phyloP scores from a whole-genome alignment of 2,888 invertebrate genomes.

The Polydesmus complanatus region DNA sequence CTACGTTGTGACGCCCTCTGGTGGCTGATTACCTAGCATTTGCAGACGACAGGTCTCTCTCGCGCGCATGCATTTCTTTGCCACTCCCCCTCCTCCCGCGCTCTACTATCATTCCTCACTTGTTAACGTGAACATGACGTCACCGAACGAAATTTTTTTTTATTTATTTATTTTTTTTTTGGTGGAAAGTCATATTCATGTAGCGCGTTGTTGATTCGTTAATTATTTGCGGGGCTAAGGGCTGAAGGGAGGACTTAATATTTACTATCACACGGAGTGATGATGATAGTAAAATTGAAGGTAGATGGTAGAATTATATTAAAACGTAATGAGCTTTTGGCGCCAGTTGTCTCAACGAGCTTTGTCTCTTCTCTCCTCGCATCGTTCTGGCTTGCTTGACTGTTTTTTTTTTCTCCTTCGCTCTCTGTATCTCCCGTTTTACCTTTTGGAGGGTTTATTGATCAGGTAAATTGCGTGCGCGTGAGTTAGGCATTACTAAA shows the following conservation, averaged over 20 bases:
- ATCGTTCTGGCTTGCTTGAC: neutral
- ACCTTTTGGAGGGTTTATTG: too few relatives aligned
- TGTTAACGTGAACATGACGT: too few relatives aligned
- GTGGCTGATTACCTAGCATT: neutral
- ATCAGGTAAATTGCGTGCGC: too few relatives aligned
- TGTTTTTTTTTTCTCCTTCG: neutral
- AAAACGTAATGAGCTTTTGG: slow-evolving; percentile 1
- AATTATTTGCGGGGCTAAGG: neutral
- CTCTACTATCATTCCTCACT: too few relatives aligned
- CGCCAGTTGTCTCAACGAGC: neutral
- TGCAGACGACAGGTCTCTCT: neutral
- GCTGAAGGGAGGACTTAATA: neutral
- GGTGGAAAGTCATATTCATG: neutral
- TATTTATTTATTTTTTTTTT: neutral
- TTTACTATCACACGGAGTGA: too few relatives aligned
- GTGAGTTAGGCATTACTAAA: too few relatives aligned
- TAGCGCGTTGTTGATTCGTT: neutral
- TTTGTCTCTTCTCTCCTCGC: neutral
- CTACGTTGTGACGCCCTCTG: neutral
- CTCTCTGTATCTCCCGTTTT: too few relatives aligned
- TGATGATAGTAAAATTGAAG: neutral
- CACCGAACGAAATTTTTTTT: neutral
- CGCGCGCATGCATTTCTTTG: too few relatives aligned
- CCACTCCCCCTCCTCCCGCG: too few relatives aligned
- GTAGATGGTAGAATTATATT: neutral